Evolutionary conservation across 2,888 invertebrate species (phyloP), one percentile per base, ranked within the genome.

Genomic region (Drosophila antonietae): DNA sequence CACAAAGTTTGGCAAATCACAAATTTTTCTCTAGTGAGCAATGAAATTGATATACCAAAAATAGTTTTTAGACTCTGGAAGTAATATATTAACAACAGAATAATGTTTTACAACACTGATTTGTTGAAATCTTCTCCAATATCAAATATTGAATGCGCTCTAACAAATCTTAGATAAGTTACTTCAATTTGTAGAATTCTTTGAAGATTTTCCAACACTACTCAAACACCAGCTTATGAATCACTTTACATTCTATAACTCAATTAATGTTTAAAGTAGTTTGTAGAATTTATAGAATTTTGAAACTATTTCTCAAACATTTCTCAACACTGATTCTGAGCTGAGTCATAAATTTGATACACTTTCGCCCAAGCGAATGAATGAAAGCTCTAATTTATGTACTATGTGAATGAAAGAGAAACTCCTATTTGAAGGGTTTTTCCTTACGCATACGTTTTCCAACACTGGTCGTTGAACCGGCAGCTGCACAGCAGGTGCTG

Each of bases 381-480:
- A 12, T 20, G 28, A 28, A 44, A 20, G 20, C 20, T 20, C 20
- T 4, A 23, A 51, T 51, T 18, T 12, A 51, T 51, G 14, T 1
- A n/a, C n/a, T n/a, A 9, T 23, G 15, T 9, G 15, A 6, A 23
- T 15, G 23, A 12, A 18, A 8, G 51, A 0, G 23, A 53, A 53
- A 53, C 18, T 41, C 41, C n/a, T 12, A 31, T 28, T 31, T 8
- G 10, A 35, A 41, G 41, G n/a, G 12, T 6, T 28, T 37, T 53
- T 37, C n/a, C 28, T 39, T n/a, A 2, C 53, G n/a, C 2, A n/a
- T 14, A 14, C 10, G 8, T 20, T 57, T 33, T 44, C 0, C 43
- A 57, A 57, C 39, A 35, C 47, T 60, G 65, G 58, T 56, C 61
- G 28, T 58, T 71, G 75, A 67, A 64, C 74, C 43, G 23, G 9